These are phyloP conservation scores for Antedon bifida DNA, from an alignment of 35 echinoderm and acorn worm species.

Conservation along the genomic window DNA sequence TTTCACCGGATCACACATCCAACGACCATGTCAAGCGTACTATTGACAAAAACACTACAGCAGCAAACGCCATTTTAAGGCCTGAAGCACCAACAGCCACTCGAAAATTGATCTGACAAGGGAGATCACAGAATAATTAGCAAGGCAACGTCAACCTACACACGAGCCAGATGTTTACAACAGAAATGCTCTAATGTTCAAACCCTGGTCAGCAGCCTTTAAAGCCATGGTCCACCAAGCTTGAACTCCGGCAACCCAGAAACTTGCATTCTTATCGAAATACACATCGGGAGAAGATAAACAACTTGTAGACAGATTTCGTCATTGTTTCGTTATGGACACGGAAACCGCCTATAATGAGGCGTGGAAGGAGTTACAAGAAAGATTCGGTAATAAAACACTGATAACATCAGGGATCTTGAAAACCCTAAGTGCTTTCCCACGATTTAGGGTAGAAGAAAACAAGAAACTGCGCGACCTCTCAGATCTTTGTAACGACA, in stretches of 20 bases:
- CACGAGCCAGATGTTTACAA: constrained; percentile 17
- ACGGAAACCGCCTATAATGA: constrained; percentile 8
- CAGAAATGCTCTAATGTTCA: constrained; percentile 19
- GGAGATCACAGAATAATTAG: not conserved
- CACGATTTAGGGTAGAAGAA: not conserved
- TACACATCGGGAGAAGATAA: constrained; percentile 17
- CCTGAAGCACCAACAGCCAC: not conserved
- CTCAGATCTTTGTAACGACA: constrained; percentile 15
- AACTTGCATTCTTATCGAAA: constrained; percentile 5
- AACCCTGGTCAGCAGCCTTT: constrained; percentile 17
- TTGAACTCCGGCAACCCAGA: not conserved
- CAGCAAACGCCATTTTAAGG: not conserved
- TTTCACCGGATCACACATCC: not conserved
- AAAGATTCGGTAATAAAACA: constrained; percentile 25
- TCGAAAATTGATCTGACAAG: not conserved
- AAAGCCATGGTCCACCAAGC: constrained; percentile 10
- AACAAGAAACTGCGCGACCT: not conserved
- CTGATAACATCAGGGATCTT: constrained; percentile 8
- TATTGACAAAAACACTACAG: not conserved
- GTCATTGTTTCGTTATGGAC: not conserved
- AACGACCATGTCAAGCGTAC: not conserved
- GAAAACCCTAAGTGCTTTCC: not conserved
- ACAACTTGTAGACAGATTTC: constrained; percentile 1
- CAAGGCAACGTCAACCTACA: constrained; percentile 1
- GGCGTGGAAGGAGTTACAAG: constrained; percentile 21